These are phyloP conservation scores for Dipodomys merriami DNA, from an alignment of 2,113 vertebrate species.

Conservation along the genomic window DNA sequence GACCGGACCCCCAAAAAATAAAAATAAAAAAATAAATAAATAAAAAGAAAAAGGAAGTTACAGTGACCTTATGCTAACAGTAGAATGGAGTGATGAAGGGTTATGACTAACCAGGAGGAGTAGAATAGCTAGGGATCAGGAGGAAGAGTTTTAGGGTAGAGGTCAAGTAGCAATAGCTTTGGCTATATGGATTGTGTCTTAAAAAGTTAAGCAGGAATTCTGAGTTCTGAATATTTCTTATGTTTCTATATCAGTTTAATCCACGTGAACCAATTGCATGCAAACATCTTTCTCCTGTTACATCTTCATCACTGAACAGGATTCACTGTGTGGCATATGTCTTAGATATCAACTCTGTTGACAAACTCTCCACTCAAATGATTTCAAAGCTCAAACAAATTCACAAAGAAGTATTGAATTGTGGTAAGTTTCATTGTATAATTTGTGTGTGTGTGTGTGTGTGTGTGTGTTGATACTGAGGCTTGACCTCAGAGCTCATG, in stretches of 20 bases:
- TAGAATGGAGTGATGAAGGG: not conserved
- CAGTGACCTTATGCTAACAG: not conserved
- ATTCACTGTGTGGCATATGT: conserved; percentile 81
- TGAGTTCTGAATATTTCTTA: conserved; percentile 7
- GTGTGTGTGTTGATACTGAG: no score
- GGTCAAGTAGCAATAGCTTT: not conserved
- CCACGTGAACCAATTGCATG: conserved; percentile 20
- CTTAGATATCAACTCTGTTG: conserved; percentile 78
- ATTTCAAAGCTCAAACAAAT: conserved; percentile 80
- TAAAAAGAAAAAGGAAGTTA: no score
- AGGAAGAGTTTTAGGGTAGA: not conserved
- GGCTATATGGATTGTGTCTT: conserved; percentile 20
- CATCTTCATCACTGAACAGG: conserved; percentile 53
- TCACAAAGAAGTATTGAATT: conserved; percentile 31
- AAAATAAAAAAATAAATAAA: no score
- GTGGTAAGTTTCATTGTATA: conserved; percentile 55
- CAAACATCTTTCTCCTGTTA: conserved; percentile 35
- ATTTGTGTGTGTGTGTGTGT: no score
- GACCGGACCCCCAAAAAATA: no score
- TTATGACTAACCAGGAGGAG: not conserved
- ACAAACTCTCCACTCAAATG: conserved; percentile 81
- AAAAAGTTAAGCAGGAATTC: not conserved
- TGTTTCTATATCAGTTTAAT: conserved; percentile 61
- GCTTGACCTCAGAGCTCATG: no score
- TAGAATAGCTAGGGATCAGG: not conserved